Base-by-base conservation (phyloP, 2,888 invertebrate species). In the Lutraria lutraria region DNA sequence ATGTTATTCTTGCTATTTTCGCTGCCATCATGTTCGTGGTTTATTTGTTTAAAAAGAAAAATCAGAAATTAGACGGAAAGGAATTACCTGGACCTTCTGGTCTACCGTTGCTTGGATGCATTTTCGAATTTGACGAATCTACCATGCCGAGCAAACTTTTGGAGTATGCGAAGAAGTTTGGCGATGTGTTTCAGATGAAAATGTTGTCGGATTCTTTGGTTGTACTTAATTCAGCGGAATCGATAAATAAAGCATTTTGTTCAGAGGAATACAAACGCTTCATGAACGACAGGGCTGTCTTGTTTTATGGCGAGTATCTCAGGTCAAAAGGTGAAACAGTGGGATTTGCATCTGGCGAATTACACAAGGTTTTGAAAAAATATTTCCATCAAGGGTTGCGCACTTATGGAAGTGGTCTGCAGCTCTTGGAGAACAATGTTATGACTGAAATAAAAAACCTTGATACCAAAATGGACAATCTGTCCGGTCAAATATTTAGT, bases 391-490 rank as follows among this genome's bases (percentile, higher is more conserved):
- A 81, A 53, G 81, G 53, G 3, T n/a, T 81, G 25, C 52, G 52
- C 13, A 53, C 81, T 6, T 53, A 53, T n/a, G 81, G 81, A 10
- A 81, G 81, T 25, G 81, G 81, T 10, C 21, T 53, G 21, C 54
- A 53, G n/a, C 52, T 52, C 12, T 53, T 81, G 43, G 81, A 81
- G n/a, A 52, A 53, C 21, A 81, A 81, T 15, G 81, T 53, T 15
- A 81, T 53, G 53, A 53, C 81, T 25, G 81, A 81, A 81, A 81
- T 81, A n/a, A 25, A 13, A 54, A 81, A 81, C 16, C 81, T 81
- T 53, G n/a, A 53, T 1, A 25, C n/a, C 25, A 81, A 53, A 43
- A 53, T 81, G 6, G 81, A 81, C 53, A 52, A 43, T 13, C n/a
- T 25, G 15, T n/a, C 52, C 15, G 53, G 53, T 0, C 21, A 34